phyloP scores from a whole-genome alignment of 2,113 vertebrate genomes.

The Ailurus styani region DNA sequence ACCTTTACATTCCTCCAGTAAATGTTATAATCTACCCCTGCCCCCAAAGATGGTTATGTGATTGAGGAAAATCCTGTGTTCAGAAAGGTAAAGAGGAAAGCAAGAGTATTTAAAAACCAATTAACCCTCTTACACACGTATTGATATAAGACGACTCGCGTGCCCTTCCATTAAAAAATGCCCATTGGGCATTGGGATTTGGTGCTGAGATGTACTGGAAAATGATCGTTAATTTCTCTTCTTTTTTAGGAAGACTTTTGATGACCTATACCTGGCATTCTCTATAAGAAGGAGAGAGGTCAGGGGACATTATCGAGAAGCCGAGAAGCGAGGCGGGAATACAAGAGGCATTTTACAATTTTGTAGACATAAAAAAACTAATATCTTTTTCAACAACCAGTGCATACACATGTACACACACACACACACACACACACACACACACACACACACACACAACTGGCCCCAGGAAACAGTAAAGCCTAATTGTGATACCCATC shows the following conservation, averaged over 20 bases:
- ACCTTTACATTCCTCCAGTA: background rate
- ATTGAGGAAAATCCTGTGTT: background rate
- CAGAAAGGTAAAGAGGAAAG: constrained; percentile 44
- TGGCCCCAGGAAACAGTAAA: background rate
- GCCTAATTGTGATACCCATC: background rate
- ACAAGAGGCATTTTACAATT: background rate
- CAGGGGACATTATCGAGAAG: background rate
- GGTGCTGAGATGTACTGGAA: background rate
- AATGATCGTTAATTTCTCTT: background rate
- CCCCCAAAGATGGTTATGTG: constrained; percentile 3
- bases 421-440: background rate
- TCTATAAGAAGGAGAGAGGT: constrained; percentile 6
- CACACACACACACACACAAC: background rate
- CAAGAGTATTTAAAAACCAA: background rate
- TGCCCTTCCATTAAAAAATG: background rate
- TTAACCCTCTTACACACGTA: background rate
- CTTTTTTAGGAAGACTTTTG: background rate
- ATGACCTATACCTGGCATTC: background rate
- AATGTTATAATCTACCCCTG: background rate
- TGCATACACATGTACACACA: background rate
- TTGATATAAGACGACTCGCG: background rate
- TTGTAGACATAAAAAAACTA: background rate
- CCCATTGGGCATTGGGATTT: background rate
- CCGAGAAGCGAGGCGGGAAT: background rate
- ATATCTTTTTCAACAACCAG: background rate